A percentile compares a stretch with the other conserved stretches of the same genome.
These are phyloP conservation scores for Nycticryphes semicollaris DNA, from an alignment of 2,113 vertebrate species.

Conservation along the genomic window DNA sequence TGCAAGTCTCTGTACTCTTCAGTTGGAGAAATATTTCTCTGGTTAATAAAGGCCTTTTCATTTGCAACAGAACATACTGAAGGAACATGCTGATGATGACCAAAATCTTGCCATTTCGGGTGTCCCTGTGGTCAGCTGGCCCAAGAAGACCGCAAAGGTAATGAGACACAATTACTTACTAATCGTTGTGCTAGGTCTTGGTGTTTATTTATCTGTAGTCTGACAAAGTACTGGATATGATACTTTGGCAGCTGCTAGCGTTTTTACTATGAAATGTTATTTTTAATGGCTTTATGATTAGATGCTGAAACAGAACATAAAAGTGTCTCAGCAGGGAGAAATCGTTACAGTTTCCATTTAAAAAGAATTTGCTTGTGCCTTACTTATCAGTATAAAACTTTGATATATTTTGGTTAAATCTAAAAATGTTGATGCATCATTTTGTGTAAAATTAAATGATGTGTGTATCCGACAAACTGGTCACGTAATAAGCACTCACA, in stretches of 20 bases:
- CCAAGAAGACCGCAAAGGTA: constrained; percentile 92
- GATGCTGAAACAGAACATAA: neutral
- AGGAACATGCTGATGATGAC: constrained; percentile 92
- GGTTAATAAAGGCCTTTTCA: constrained; percentile 59
- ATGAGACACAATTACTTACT: neutral
- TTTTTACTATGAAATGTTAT: neutral
- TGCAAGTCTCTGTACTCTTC: neutral
- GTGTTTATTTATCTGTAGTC: neutral
- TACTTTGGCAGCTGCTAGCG: neutral
- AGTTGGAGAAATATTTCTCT: neutral
- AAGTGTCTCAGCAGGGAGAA: neutral
- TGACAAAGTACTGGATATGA: neutral
- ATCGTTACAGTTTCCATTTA: neutral
- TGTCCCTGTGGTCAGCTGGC: constrained; percentile 90
- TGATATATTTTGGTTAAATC: neutral
- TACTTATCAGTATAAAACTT: neutral
- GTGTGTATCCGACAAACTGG: neutral
- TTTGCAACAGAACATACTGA: constrained; percentile 85
- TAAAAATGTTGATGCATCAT: neutral
- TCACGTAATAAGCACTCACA: neutral
- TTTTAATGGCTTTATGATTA: constrained; percentile 12
- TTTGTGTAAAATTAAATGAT: neutral
- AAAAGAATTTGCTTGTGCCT: neutral
- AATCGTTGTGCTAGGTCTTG: neutral
- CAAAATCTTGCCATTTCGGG: constrained; percentile 89